Conservation (phyloP, 2,888 invertebrate species). For the Tetropium fuscum region DNA sequence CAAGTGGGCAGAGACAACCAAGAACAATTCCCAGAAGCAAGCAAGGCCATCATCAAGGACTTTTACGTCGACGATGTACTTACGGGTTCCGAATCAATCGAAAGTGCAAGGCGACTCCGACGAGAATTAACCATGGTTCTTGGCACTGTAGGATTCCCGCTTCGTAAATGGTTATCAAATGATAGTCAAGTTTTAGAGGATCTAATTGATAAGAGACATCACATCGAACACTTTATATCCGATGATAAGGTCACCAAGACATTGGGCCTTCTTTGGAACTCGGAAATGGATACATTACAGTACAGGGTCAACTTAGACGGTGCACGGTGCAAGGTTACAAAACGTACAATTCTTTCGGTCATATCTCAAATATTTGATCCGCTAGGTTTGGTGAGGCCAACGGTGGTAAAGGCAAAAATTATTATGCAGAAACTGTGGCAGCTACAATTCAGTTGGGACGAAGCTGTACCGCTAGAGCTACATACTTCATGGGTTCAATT, state of each 20-base stretch:
- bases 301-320: neutral
- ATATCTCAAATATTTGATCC: constrained; percentile 41
- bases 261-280: neutral
- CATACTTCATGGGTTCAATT: constrained; percentile 4
- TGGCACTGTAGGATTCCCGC: neutral
- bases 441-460: constrained; percentile 7
- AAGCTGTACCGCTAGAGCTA: constrained; percentile 2
- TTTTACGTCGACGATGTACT: neutral
- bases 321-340: constrained; percentile 10
- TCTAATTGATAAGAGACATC: neutral
- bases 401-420: constrained; percentile 12
- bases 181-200: neutral
- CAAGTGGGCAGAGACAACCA: neutral
- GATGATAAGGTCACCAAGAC: neutral
- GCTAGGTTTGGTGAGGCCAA: constrained; percentile 29
- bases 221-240: neutral
- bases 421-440: constrained; percentile 15
- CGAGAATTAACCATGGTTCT: neutral
- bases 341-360: constrained; percentile 30
- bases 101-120: neutral
- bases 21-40: neutral
- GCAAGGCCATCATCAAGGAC: neutral
- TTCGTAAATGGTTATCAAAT: neutral
- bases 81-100: neutral
- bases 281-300: neutral